These are phyloP conservation scores for Odontophorus gujanensis DNA, from an alignment of 2,113 vertebrate species.

Conservation along the genomic window DNA sequence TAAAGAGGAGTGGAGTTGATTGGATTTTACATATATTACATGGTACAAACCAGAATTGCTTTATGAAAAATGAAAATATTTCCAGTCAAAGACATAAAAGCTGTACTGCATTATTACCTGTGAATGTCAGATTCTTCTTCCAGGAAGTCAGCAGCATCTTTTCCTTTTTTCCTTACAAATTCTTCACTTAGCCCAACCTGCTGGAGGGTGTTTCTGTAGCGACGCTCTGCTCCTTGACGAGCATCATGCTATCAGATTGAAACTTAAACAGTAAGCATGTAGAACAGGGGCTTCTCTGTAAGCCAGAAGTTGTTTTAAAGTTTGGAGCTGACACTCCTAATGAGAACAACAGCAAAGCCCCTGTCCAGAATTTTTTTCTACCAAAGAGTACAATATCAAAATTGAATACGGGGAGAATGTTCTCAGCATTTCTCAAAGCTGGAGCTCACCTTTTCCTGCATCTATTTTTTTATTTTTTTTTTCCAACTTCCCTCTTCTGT, in stretches of 20 bases:
- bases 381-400: background rate
- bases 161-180: constrained; percentile 85
- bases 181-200: constrained; percentile 86
- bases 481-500: background rate
- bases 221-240: constrained; percentile 82
- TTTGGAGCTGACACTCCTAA: background rate
- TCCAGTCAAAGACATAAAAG: background rate
- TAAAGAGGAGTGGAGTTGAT: background rate
- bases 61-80: background rate
- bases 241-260: constrained; percentile 77
- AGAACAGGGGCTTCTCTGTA: background rate
- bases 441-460: background rate
- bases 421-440: background rate
- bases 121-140: constrained; percentile 33
- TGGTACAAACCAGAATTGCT: background rate
- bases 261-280: background rate
- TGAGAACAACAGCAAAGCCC: background rate
- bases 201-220: constrained; percentile 82
- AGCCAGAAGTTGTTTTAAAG: background rate
- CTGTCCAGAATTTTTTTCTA: background rate
- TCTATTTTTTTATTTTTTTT: background rate
- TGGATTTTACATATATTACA: background rate
- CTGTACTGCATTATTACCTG: constrained; percentile 58
- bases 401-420: background rate
- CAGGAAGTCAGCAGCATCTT: constrained; percentile 2